Conservation (phyloP, 2,888 invertebrate species). For the Callinectes sapidus region DNA sequence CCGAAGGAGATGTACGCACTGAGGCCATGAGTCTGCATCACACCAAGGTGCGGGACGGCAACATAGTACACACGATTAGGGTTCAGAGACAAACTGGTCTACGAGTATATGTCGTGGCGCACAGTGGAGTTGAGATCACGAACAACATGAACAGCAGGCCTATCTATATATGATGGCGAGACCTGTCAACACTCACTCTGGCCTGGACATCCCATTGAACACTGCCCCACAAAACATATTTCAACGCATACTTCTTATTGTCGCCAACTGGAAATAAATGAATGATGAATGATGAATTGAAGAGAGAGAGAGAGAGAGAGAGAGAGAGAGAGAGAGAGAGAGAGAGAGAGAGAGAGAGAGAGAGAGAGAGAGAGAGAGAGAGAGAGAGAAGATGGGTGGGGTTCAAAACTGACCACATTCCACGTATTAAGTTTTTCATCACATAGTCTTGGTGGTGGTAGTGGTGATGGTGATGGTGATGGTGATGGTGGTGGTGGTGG, state of each 20-base stretch:
- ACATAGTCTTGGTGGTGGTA: background rate
- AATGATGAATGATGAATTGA: background rate
- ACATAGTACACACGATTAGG: background rate
- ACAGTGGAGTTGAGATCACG: background rate
- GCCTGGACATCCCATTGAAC: background rate
- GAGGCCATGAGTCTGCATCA: background rate
- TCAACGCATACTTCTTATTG: background rate
- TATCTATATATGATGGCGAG: too few species aligned
- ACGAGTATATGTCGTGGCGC: background rate
- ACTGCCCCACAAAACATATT: background rate
- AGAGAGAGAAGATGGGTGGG: background rate
- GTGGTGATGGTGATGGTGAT: background rate
- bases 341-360: background rate
- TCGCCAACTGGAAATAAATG: background rate
- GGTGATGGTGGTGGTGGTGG: background rate
- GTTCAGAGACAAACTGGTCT: background rate
- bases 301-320: background rate
- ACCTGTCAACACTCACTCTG: background rate
- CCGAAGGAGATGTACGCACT: background rate
- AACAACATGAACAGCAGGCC: background rate
- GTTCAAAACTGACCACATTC: background rate
- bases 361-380: background rate
- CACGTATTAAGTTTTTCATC: background rate
- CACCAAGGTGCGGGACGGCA: background rate
- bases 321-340: conserved; percentile 1